These are phyloP conservation scores for Galeopsomyia nigrocyanea DNA, from an alignment of 2,888 invertebrate genomes.

Conservation along the genomic window DNA sequence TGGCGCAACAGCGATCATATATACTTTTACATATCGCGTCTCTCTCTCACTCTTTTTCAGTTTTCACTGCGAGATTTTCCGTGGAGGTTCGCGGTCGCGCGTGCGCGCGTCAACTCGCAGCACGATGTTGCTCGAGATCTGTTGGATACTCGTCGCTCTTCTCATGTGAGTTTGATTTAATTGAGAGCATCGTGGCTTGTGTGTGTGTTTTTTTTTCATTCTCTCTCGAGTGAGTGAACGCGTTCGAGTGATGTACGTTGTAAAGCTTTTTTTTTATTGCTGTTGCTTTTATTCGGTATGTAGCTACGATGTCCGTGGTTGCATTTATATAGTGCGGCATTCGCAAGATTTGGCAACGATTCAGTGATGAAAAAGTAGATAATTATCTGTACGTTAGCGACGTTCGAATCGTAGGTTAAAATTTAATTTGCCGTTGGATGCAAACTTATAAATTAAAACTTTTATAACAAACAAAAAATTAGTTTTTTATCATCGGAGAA, in stretches of 20 bases:
- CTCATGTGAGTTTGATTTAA: conserved; percentile 21
- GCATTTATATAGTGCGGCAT: no score
- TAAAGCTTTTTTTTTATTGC: no score
- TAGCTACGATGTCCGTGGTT: no score
- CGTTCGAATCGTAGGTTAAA: no score
- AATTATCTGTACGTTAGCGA: no score
- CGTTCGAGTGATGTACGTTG: not conserved
- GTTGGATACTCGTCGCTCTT: not conserved
- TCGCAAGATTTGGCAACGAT: no score
- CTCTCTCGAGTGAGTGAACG: not conserved
- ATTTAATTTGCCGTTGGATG: no score
- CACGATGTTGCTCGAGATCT: not conserved
- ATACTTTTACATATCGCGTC: not conserved
- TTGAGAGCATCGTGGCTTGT: not conserved
- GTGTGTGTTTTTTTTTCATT: not conserved
- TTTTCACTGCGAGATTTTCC: conserved; percentile 20
- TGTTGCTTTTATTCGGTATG: no score
- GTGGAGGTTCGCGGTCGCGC: not conserved
- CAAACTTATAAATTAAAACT: no score
- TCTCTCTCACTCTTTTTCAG: conserved; percentile 10
- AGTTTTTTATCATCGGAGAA: no score
- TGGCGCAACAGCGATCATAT: not conserved
- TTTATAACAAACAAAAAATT: no score
- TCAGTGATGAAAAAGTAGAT: no score
- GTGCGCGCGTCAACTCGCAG: not conserved